phyloP scores from a whole-genome alignment of 2,797 vertebrate species.

The Linurgus olivaceus region DNA sequence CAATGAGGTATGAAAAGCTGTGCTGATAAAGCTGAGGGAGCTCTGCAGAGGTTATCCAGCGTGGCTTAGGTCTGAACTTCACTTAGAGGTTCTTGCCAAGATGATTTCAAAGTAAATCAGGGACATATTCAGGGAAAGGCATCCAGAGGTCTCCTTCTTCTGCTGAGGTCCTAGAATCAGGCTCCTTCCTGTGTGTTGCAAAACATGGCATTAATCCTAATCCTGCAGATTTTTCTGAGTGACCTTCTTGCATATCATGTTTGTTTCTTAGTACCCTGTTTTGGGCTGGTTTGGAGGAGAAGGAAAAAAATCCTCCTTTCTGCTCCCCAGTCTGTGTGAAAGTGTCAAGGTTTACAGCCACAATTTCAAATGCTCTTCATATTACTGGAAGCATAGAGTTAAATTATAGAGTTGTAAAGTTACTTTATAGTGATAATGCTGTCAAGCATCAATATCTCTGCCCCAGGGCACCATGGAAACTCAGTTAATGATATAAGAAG shows the following conservation, averaged over 20 bases:
- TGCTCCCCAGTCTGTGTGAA: conserved; percentile 1
- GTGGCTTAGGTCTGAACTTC: background rate
- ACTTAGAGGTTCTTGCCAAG: background rate
- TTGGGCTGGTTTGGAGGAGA: background rate
- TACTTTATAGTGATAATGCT: conserved; percentile 79
- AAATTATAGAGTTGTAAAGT: conserved; percentile 83
- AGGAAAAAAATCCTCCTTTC: conserved; percentile 6
- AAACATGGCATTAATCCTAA: background rate
- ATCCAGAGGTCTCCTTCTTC: background rate
- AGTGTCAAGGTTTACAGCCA: conserved; percentile 72
- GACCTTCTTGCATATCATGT: background rate
- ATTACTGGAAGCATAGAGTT: conserved; percentile 80
- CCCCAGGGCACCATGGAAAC: conserved; percentile 75
- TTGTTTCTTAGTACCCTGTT: background rate
- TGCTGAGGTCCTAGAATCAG: background rate
- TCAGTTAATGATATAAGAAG: conserved; percentile 69
- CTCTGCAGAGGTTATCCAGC: background rate
- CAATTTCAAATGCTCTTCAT: conserved; percentile 73
- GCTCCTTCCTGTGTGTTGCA: background rate
- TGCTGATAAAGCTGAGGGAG: conserved; percentile 3
- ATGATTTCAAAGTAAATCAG: background rate
- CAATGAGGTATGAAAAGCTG: conserved; percentile 6
- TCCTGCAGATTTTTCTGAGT: background rate
- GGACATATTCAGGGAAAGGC: background rate
- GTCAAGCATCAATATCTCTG: conserved; percentile 73